These are phyloP conservation scores for Panopea generosa DNA, from an alignment of 2,888 invertebrate genomes.

Conservation along the genomic window DNA sequence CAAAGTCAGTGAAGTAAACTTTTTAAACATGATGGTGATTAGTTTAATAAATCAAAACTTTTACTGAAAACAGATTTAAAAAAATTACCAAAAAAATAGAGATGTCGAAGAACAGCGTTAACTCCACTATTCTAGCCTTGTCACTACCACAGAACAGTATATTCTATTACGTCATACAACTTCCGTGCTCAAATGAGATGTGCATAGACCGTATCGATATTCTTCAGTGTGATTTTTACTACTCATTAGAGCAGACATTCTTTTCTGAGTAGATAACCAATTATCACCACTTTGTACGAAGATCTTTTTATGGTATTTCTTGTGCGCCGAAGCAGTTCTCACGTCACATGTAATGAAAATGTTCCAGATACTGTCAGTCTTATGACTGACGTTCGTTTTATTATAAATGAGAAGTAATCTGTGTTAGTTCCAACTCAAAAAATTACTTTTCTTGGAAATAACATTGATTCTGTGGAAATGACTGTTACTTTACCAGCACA, in stretches of 20 bases:
- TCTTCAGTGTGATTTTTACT: slow-evolving; percentile 6
- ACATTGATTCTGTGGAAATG: not conserved
- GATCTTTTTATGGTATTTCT: too few relatives aligned
- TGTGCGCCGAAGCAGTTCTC: too few relatives aligned
- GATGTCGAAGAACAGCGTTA: too few relatives aligned
- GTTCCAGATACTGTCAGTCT: not conserved
- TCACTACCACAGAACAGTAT: too few relatives aligned
- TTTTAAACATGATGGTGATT: too few relatives aligned
- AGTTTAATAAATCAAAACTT: too few relatives aligned
- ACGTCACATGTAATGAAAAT: too few relatives aligned
- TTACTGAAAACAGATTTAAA: too few relatives aligned
- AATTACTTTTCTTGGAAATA: not conserved
- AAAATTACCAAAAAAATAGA: too few relatives aligned
- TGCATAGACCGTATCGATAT: slow-evolving; percentile 6
- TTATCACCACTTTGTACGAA: too few relatives aligned
- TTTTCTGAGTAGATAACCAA: not conserved
- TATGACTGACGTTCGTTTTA: not conserved
- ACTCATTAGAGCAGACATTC: not conserved
- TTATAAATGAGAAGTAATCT: not conserved
- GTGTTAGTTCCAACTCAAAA: not conserved
- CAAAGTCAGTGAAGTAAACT: too few relatives aligned
- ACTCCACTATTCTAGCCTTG: too few relatives aligned
- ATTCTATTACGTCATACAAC: slow-evolving; percentile 39
- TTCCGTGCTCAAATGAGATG: slow-evolving; percentile 34
- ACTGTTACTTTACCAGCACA: not conserved